Conservation (phyloP, 2,797 vertebrate genomes). For the Triplophysa yarkandensis region DNA sequence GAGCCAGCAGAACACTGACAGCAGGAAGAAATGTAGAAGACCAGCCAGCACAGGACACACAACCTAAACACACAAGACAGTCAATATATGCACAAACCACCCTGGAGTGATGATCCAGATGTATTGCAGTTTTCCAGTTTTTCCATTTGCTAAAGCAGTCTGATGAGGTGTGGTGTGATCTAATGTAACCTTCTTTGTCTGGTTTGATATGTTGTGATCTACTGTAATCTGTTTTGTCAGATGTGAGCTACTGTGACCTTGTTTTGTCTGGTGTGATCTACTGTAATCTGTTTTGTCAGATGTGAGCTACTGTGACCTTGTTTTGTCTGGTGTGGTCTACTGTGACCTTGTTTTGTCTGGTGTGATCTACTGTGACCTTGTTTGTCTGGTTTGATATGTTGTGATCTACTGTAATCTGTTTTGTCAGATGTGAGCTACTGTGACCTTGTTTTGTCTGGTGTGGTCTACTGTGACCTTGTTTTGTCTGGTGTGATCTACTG, state of each 20-base stretch:
- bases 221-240: no score
- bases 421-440: neutral
- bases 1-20: conserved; percentile 93
- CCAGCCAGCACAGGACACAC: conserved; percentile 89
- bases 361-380: neutral
- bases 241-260: no score
- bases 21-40: conserved; percentile 89
- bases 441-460: neutral
- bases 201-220: no score
- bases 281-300: neutral
- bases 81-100: neutral
- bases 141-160: no score
- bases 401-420: neutral
- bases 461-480: neutral
- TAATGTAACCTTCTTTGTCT: no score
- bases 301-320: neutral
- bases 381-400: neutral
- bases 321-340: neutral
- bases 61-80: conserved; percentile 68
- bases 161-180: neutral
- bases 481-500: neutral
- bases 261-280: no score
- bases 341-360: neutral
- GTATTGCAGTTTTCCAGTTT: no score
- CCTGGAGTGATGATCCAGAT: no score